These are phyloP conservation scores for Carapus acus DNA, from an alignment of 2,797 vertebrate species.

Conservation along the genomic window DNA sequence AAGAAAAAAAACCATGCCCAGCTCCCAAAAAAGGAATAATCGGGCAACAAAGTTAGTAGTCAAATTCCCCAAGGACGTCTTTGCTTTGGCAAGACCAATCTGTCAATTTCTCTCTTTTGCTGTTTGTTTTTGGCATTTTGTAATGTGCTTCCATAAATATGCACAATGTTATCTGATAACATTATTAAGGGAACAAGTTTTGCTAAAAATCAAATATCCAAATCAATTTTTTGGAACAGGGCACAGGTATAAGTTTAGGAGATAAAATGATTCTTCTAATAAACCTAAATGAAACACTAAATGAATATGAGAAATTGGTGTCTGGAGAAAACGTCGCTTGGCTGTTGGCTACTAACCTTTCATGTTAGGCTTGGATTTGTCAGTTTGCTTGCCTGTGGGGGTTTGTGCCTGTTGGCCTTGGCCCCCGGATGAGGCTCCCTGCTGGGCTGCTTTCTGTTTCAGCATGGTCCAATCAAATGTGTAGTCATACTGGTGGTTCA, in stretches of 20 bases:
- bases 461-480: slow-evolving; percentile 99
- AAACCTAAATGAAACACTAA: slow-evolving; percentile 49
- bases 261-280: slow-evolving; percentile 39
- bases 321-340: slow-evolving; percentile 94
- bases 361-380: slow-evolving; percentile 99
- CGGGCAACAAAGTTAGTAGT: slow-evolving; percentile 99
- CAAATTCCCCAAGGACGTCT: slow-evolving; percentile 99
- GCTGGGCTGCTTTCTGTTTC: slow-evolving; percentile 99
- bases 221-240: slow-evolving; percentile 37
- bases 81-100: slow-evolving; percentile 82
- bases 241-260: slow-evolving; percentile 40
- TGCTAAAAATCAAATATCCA: slow-evolving; percentile 73
- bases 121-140: slow-evolving; percentile 65
- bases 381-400: slow-evolving; percentile 99
- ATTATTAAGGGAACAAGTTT: too few species aligned
- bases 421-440: slow-evolving; percentile 97
- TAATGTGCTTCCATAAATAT: slow-evolving; percentile 69
- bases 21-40: slow-evolving; percentile 85
- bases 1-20: slow-evolving; percentile 76
- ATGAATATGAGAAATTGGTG: slow-evolving; percentile 71
- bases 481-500: slow-evolving; percentile 99
- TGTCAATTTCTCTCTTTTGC: slow-evolving; percentile 55
- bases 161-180: too few species aligned
- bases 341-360: slow-evolving; percentile 99
- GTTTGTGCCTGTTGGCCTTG: slow-evolving; percentile 99